Evolutionary conservation across 2,113 vertebrate species (phyloP).

Genomic region (Pelecanus crispus): DNA sequence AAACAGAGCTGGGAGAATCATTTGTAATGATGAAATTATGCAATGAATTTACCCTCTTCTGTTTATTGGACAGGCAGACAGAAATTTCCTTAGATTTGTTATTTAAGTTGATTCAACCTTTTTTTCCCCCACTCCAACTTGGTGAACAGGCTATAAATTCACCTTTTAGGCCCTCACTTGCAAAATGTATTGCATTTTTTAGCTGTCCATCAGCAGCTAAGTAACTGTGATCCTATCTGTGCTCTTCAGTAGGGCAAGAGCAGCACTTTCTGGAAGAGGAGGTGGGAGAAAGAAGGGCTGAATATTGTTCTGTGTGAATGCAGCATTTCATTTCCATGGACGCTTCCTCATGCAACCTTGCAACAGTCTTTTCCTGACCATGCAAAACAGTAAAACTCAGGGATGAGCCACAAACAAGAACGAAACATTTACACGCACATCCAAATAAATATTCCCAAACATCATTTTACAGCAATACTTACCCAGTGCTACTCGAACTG

Average conservation of each 20-base stretch:
- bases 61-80: neutral
- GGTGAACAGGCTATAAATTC: neutral
- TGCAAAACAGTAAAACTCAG: neutral
- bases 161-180: neutral
- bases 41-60: neutral
- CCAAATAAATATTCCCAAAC: neutral
- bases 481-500: neutral
- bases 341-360: neutral
- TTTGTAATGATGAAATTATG: conserved; percentile 9
- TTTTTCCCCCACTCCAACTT: neutral
- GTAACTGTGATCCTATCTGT: neutral
- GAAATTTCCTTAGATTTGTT: conserved; percentile 2
- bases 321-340: neutral
- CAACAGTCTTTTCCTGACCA: neutral
- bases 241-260: neutral
- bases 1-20: conserved; percentile 5
- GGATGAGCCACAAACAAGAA: neutral
- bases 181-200: neutral
- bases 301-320: neutral
- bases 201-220: neutral
- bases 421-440: neutral
- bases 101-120: neutral
- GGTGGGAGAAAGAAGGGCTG: neutral
- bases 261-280: neutral
- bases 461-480: neutral